phyloP scores from a whole-genome alignment of 2,797 vertebrate genomes.

The Sylvilagus floridanus region DNA sequence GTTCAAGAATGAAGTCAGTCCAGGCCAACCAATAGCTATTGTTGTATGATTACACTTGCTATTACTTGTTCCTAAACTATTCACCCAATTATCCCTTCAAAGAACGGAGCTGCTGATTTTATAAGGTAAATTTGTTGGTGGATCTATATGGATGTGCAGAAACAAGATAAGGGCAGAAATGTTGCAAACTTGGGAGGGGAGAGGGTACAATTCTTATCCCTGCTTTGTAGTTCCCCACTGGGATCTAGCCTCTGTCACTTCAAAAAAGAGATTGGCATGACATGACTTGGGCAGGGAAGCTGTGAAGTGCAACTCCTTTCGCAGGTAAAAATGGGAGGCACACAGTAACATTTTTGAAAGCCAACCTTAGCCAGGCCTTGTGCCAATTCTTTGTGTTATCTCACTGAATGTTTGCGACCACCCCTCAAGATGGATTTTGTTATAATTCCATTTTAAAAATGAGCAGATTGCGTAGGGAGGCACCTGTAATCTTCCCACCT shows the following conservation, averaged over 20 bases:
- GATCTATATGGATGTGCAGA: too few relatives aligned
- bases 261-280: background rate
- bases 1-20: background rate
- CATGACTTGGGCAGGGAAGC: background rate
- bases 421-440: background rate
- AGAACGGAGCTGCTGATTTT: background rate
- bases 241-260: background rate
- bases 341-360: background rate
- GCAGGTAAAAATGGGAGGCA: background rate
- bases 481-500: background rate
- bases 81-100: background rate
- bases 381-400: too few relatives aligned
- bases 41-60: background rate
- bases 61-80: conserved; percentile 28
- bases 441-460: background rate
- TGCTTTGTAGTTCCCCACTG: background rate
- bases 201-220: background rate
- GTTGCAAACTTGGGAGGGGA: background rate
- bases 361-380: background rate
- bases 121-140: background rate
- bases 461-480: background rate
- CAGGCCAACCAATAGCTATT: background rate
- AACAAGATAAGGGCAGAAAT: background rate
- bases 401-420: background rate
- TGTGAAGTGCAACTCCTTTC: background rate